Percentiles rank a stretch among this genome's conserved stretches.
Conservation (phyloP, 2,888 invertebrate genomes). For the Drosophila nr. fundita region DNA sequence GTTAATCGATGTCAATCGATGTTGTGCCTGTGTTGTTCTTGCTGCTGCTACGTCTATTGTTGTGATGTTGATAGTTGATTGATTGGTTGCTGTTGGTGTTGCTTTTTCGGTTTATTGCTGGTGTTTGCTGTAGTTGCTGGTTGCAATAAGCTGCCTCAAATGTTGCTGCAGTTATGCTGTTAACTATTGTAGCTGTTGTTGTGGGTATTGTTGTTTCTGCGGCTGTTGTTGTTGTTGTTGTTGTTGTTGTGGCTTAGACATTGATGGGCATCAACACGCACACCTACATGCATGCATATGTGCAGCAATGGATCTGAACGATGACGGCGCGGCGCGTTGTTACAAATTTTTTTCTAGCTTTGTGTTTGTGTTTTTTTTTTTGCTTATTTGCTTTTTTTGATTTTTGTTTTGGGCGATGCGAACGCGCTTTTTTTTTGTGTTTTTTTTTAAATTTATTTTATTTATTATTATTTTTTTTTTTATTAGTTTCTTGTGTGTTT, state of each 20-base stretch:
- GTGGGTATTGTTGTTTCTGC: constrained; percentile 23
- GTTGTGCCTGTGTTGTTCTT: constrained; percentile 63
- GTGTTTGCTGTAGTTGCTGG: constrained; percentile 14
- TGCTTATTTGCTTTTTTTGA: constrained; percentile 1
- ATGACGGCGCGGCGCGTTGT: constrained; percentile 59
- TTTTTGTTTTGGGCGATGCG: constrained; percentile 18
- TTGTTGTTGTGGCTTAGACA: constrained; percentile 57
- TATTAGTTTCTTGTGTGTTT: constrained; percentile 27
- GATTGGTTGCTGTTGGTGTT: constrained; percentile 37
- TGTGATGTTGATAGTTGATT: constrained; percentile 31
- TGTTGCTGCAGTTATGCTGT: constrained; percentile 40
- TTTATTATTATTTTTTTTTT: constrained; percentile 17
- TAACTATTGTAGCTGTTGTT: constrained; percentile 38
- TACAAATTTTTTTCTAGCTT: constrained; percentile 22
- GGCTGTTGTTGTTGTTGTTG: constrained; percentile 16
- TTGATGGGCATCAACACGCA: constrained; percentile 63
- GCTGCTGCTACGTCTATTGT: constrained; percentile 43
- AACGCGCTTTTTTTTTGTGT: constrained; percentile 14
- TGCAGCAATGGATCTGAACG: constrained; percentile 28
- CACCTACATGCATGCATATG: constrained; percentile 32
- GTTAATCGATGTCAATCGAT: constrained; percentile 80
- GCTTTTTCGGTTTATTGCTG: constrained; percentile 29
- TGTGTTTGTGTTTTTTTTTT: not conserved
- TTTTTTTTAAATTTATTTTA: constrained; percentile 13
- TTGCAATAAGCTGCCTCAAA: constrained; percentile 36